Conservation (phyloP, 1,140 invertebrate species). For the Bombus confusus region DNA sequence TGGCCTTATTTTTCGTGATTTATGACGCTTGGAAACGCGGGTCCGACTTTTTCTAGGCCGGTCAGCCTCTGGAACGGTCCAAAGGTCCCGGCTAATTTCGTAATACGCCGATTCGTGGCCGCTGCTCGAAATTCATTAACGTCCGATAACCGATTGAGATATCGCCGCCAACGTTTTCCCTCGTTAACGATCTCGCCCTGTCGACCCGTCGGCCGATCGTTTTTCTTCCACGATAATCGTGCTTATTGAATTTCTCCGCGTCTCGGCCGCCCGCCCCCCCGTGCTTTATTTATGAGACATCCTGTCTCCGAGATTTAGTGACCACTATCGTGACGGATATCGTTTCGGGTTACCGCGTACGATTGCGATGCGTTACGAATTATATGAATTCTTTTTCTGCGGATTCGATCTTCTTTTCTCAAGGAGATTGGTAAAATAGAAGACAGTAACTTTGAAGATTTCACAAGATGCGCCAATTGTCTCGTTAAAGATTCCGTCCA, state of each 20-base stretch:
- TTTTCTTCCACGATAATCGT: slow-evolving; percentile 63
- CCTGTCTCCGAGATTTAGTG: neutral
- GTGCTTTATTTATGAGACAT: slow-evolving; percentile 57
- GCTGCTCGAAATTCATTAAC: slow-evolving; percentile 75
- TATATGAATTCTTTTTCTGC: accelerated
- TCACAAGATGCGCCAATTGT: accelerated
- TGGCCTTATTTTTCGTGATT: slow-evolving; percentile 75
- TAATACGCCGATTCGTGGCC: slow-evolving; percentile 66
- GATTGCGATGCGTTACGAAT: neutral
- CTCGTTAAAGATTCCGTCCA: neutral
- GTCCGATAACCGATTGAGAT: slow-evolving; percentile 74
- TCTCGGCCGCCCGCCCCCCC: neutral
- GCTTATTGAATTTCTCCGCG: slow-evolving; percentile 68
- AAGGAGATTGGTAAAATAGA: too few species aligned
- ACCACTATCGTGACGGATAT: neutral
- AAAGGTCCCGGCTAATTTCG: slow-evolving; percentile 73
- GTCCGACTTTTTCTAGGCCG: slow-evolving; percentile 59
- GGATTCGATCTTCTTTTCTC: neutral
- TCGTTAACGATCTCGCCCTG: slow-evolving; percentile 41
- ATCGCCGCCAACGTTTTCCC: slow-evolving; percentile 53
- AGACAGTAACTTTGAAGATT: too few species aligned
- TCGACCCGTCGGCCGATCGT: slow-evolving; percentile 49
- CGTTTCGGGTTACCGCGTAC: neutral
- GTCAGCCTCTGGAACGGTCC: slow-evolving; percentile 58
- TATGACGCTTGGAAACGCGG: slow-evolving; percentile 72